phyloP scores from a whole-genome alignment of 37 sponge, comb jelly and placozoan genomes.

The Spongia lamella region DNA sequence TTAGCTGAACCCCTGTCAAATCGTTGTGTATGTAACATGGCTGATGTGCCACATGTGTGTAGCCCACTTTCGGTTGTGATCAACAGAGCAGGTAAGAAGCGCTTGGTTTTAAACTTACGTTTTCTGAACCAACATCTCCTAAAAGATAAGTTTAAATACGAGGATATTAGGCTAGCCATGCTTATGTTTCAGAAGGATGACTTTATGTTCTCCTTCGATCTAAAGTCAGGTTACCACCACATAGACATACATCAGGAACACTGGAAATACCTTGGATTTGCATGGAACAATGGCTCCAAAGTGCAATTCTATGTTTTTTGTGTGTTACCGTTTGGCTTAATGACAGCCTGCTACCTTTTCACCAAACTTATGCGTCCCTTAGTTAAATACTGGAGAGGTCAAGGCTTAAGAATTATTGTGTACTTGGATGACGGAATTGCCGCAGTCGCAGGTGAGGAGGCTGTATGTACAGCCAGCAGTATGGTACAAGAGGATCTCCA shows the following conservation, averaged over 20 bases:
- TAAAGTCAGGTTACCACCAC: slow-evolving; percentile 16
- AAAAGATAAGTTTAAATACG: slow-evolving; percentile 8
- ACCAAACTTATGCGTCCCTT: slow-evolving; percentile 19
- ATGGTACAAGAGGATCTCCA: neutral
- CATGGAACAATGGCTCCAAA: neutral
- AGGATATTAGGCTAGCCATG: slow-evolving; percentile 23
- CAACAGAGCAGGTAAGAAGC: slow-evolving; percentile 4
- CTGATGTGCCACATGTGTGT: slow-evolving; percentile 18
- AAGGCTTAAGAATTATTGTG: slow-evolving; percentile 15
- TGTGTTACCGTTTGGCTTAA: slow-evolving; percentile 29
- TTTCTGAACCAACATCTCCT: neutral
- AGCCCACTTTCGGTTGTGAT: slow-evolving; percentile 7
- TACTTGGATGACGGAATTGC: slow-evolving; percentile 45
- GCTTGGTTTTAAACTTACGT: slow-evolving; percentile 4
- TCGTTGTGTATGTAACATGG: slow-evolving; percentile 2
- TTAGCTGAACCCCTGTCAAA: slow-evolving; percentile 6
- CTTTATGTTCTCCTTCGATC: slow-evolving; percentile 24
- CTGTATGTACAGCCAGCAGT: neutral
- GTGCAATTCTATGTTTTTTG: slow-evolving; percentile 9
- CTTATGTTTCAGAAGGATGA: no score
- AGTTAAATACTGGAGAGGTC: slow-evolving; percentile 2
- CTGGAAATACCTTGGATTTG: slow-evolving; percentile 16
- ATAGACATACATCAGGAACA: slow-evolving; percentile 1
- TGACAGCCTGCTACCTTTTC: slow-evolving; percentile 23
- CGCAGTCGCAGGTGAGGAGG: neutral